Evolutionary conservation across 2,888 invertebrate species (phyloP).

Genomic region (Phyllotreta striolata): DNA sequence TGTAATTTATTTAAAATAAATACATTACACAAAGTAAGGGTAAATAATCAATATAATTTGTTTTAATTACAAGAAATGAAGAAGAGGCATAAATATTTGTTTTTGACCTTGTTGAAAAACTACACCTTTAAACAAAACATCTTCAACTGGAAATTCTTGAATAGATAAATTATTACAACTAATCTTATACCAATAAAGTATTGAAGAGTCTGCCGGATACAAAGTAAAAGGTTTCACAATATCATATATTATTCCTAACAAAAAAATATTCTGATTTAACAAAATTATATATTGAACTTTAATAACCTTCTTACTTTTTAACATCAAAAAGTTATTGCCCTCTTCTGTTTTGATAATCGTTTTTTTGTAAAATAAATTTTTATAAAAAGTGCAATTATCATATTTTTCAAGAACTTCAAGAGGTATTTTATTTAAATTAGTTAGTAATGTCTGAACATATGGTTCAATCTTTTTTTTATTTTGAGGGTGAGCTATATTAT

Average conservation of each 20-base stretch:
- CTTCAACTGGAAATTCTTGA: background rate
- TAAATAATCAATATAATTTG: background rate
- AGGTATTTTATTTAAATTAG: too few species aligned
- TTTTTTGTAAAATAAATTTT: background rate
- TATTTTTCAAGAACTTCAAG: background rate
- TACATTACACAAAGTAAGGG: too few species aligned
- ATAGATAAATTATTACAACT: background rate
- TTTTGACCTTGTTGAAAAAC: slow-evolving; percentile 2
- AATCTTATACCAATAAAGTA: slow-evolving; percentile 3
- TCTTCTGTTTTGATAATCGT: background rate
- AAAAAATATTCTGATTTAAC: background rate
- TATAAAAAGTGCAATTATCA: background rate
- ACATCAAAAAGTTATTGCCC: background rate
- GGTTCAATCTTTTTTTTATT: too few species aligned
- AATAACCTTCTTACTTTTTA: background rate
- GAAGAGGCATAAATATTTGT: background rate
- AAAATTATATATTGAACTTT: background rate
- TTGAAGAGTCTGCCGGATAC: slow-evolving; percentile 19
- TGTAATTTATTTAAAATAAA: too few species aligned
- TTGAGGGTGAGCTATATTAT: background rate
- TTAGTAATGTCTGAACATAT: too few species aligned
- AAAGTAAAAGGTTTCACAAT: background rate
- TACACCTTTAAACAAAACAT: slow-evolving; percentile 19
- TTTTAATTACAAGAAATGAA: slow-evolving; percentile 1
- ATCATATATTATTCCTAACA: background rate